Evolutionary conservation across 2,888 invertebrate genomes (phyloP), one percentile per base, ranked within the genome.

Genomic region (Noctua janthe): DNA sequence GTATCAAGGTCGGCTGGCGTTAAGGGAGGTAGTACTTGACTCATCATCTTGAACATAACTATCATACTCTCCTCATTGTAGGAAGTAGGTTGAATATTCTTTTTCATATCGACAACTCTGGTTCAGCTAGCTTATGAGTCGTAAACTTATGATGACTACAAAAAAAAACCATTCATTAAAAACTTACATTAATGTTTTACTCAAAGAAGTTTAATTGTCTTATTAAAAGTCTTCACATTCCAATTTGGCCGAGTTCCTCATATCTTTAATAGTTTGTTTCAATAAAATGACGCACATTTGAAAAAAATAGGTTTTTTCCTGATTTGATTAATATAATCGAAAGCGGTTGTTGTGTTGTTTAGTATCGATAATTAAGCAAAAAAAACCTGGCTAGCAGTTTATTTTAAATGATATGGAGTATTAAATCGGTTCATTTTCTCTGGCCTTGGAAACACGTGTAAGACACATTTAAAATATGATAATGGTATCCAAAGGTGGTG

Each of bases 141-240:
- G 54, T 77, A 77, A 54, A 77, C 3, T 54, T 54, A 29, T 29
- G 5, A 43, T 13, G 2, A 11, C 23, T 20, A 35, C 6, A 49
- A 76, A 39, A 39, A 39, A 54, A 56, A 29, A 1, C 3, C 23
- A 49, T 43, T 59, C 2, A 67, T n/a, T 35, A 49, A 47, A 67
- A 20, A 20, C 15, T 10, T 4, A 29, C 6, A 17, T 69, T 6
- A 23, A 10, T 74, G 10, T 20, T 47, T 35, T 10, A 1, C 39
- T 15, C 15, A 47, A 66, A 74, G 17, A 78, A 29, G 2, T 11
- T 56, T 47, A 8, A 23, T 23, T 11, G 35, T 75, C 67, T 67
- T 15, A 59, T 75, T 82, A 74, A 67, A 74, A 74, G 15, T 59
- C n/a, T 74, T n/a, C 15, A 17, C 29, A 67, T 74, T 74, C 29